Conservation (phyloP, 2,888 invertebrate species). For the Linnaemya vulpina region DNA sequence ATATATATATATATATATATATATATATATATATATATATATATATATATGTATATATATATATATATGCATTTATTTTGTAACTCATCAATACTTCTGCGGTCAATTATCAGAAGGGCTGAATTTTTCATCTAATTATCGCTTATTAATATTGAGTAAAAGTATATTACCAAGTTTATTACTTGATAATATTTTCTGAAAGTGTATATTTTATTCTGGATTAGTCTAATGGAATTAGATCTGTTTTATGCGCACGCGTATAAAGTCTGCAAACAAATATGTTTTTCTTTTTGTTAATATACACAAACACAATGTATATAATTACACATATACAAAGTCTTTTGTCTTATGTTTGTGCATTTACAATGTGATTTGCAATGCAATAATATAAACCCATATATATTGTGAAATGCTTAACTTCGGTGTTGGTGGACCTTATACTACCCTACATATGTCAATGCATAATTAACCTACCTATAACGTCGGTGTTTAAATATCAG, state of each 20-base stretch:
- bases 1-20: neutral
- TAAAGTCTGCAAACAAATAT: slow-evolving; percentile 56
- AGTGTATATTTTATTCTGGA: slow-evolving; percentile 52
- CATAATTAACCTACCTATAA: too few species aligned
- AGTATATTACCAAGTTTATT: too few species aligned
- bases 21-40: slow-evolving; percentile 15
- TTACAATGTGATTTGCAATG: slow-evolving; percentile 46
- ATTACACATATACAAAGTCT: slow-evolving; percentile 8
- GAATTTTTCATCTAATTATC: too few species aligned
- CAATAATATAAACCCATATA: slow-evolving; percentile 15
- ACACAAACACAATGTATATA: neutral
- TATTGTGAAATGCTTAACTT: slow-evolving; percentile 25
- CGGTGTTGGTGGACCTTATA: slow-evolving; percentile 42
- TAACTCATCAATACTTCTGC: too few species aligned
- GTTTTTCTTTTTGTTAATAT: slow-evolving; percentile 43
- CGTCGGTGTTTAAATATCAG: too few species aligned
- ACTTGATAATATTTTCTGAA: slow-evolving; percentile 30
- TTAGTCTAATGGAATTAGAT: slow-evolving; percentile 66
- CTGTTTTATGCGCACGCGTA: slow-evolving; percentile 73
- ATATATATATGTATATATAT: neutral
- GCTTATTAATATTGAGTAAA: neutral
- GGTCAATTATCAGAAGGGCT: neutral
- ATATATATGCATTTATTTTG: too few species aligned
- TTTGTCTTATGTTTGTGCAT: slow-evolving; percentile 19
- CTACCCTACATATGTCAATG: too few species aligned